A percentile compares a stretch with the other conserved stretches of the same genome.
Conservation (phyloP, 2,888 invertebrate genomes). For the Vesta saturnalis region DNA sequence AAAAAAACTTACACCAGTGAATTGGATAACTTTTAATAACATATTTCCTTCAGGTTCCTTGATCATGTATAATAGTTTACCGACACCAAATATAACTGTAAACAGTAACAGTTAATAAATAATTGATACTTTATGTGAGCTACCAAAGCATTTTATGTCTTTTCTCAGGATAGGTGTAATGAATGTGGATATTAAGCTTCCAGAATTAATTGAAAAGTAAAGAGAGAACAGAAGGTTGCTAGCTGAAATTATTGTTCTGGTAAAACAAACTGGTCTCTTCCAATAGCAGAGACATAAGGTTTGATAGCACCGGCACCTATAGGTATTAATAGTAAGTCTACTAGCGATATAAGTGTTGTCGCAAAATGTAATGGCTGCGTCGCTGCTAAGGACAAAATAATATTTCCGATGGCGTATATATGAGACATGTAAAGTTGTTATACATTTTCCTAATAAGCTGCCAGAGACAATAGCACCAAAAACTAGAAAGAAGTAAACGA, state of each 20-base stretch:
- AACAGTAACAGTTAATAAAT: constrained; percentile 37
- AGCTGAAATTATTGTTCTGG: constrained; percentile 83
- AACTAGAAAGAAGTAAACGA: constrained; percentile 90
- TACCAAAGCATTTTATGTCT: constrained; percentile 80
- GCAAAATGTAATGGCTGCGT: constrained; percentile 72
- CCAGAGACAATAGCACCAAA: constrained; percentile 95
- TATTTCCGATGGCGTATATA: constrained; percentile 86
- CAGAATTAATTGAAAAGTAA: constrained; percentile 93
- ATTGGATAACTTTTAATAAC: constrained; percentile 78
- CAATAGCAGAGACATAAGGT: constrained; percentile 94
- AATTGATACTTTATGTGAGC: constrained; percentile 25
- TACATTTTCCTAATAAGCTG: constrained; percentile 89
- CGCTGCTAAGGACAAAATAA: constrained; percentile 77
- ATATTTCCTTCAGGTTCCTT: constrained; percentile 86
- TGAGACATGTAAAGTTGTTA: constrained; percentile 89
- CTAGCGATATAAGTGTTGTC: constrained; percentile 60
- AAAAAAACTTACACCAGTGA: constrained; percentile 76
- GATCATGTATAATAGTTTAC: constrained; percentile 79
- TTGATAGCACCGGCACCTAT: constrained; percentile 96
- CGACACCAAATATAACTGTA: constrained; percentile 83
- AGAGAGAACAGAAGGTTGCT: constrained; percentile 89
- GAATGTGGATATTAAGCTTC: constrained; percentile 88
- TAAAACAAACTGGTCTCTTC: constrained; percentile 90
- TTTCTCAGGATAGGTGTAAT: constrained; percentile 88
- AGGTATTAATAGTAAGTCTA: constrained; percentile 80